Evolutionary conservation across 1,140 invertebrate genomes (phyloP).

Genomic region (Drosophila persimilis): DNA sequence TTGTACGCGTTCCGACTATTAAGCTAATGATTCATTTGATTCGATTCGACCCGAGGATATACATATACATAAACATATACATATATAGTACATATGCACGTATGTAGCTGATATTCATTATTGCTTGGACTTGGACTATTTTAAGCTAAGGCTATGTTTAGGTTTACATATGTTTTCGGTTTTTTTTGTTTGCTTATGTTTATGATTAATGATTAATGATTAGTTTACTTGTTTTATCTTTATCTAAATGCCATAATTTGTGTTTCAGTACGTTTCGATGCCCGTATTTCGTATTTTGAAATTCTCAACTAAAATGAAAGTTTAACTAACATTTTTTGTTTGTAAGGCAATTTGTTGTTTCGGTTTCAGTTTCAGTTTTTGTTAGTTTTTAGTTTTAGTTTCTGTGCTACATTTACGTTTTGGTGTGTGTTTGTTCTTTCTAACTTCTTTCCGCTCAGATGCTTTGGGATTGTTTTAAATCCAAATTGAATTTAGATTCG

Average conservation of each 20-base stretch:
- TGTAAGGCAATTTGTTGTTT: slow-evolving; percentile 76
- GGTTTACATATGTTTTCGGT: slow-evolving; percentile 5
- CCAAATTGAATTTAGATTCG: slow-evolving; percentile 78
- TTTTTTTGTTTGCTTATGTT: not conserved
- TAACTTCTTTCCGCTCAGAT: slow-evolving; percentile 32
- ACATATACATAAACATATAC: slow-evolving; percentile 5
- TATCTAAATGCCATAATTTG: slow-evolving; percentile 59
- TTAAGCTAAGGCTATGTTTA: slow-evolving; percentile 29
- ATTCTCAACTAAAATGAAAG: slow-evolving; percentile 74
- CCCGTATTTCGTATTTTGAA: slow-evolving; percentile 49
- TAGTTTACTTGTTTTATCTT: slow-evolving; percentile 35
- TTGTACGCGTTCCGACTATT: slow-evolving; percentile 53
- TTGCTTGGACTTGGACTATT: slow-evolving; percentile 58
- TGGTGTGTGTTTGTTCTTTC: too few relatives aligned
- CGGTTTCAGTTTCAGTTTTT: slow-evolving; percentile 21
- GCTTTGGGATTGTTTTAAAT: slow-evolving; percentile 72
- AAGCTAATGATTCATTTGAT: slow-evolving; percentile 39
- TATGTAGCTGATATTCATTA: slow-evolving; percentile 38
- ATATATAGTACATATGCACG: slow-evolving; percentile 16
- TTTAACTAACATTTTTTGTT: slow-evolving; percentile 81
- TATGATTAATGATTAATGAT: slow-evolving; percentile 9
- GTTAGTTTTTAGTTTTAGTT: slow-evolving; percentile 15
- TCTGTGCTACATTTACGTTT: slow-evolving; percentile 41
- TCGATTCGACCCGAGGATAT: slow-evolving; percentile 30
- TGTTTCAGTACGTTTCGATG: slow-evolving; percentile 56